Evolutionary conservation across 2,888 invertebrate genomes (phyloP), one percentile per base, ranked within the genome.

Genomic region (Phalangium opilio): DNA sequence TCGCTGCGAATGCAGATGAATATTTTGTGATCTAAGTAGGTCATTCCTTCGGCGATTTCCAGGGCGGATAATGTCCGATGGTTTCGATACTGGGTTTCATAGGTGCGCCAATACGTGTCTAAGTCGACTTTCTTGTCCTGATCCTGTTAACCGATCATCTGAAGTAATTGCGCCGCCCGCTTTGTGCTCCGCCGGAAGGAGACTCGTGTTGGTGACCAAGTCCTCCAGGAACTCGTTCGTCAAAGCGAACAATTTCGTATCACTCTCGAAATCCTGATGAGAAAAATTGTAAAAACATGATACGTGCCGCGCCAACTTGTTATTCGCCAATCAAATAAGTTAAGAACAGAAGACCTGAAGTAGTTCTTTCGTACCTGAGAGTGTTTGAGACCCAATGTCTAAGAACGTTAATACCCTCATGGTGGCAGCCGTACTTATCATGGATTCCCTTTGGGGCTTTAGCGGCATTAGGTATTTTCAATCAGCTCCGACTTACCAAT

Each of bases 371-470:
- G 7, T 53, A 73, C 74, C 65, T 84, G 83, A 1, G 83, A 78
- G 64, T 89, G 87, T 66, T 89, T 89, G 83, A 83, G 32, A 85
- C 81, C 90, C 90, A 90, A 64, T 89, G 89, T 51, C 86, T 75
- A 41, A 90, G 70, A 2, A 90, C 87, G 64, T 86, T 87, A 0
- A 90, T 0, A 89, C 89, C 51, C 90, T 69, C 87, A 89, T 89
- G 0, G 87, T 89, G 47, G 87, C 87, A n/a, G 89, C 89, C 4
- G 86, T 86, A 39, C 84, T 85, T 64, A 87, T 83, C 39, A 84
- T 80, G 8, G 79, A 81, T 60, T 83, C 83, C 53, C 62, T 64
- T 64, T 63, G 60, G n/a, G 49, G 59, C 59, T 41, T 47, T 52
- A 1, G 18, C 43, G 39, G 51, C 52, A 44, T 52, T 55, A 15